A percentile compares a stretch with the other conserved stretches of the same genome.
phyloP scores from a whole-genome alignment of 2,113 vertebrate genomes.

The Eupsittula cactorum region DNA sequence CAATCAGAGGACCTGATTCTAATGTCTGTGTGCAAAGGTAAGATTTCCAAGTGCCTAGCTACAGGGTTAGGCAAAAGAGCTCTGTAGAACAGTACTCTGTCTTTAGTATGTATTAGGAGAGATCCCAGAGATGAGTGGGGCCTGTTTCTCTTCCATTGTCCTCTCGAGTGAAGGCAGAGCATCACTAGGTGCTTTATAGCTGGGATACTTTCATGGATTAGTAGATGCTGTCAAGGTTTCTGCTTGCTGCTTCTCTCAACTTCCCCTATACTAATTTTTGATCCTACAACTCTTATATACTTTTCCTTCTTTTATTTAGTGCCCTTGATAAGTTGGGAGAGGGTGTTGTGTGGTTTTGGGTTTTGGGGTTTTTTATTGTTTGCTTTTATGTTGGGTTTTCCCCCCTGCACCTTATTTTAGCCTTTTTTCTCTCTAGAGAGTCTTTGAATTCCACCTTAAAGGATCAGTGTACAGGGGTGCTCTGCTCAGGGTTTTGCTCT shows the following conservation, averaged over 20 bases:
- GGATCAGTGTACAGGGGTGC: not conserved
- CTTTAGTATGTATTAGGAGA: not conserved
- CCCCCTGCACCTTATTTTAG: not conserved
- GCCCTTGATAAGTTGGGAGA: not conserved
- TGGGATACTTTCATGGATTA: not conserved
- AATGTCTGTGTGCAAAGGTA: not conserved
- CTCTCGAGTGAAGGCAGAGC: not conserved
- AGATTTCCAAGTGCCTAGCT: not conserved
- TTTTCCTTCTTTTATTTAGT: not conserved
- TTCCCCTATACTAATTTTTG: not conserved
- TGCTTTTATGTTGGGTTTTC: not conserved
- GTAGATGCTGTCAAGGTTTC: not conserved
- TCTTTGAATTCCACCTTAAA: not conserved
- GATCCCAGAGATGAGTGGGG: fast-evolving
- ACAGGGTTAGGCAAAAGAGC: not conserved
- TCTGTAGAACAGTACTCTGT: not conserved
- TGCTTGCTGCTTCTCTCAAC: not conserved
- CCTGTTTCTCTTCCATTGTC: not conserved
- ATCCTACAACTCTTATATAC: not conserved
- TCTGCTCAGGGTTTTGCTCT: not conserved
- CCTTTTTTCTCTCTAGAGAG: not conserved
- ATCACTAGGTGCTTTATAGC: not conserved
- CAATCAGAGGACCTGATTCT: not conserved
- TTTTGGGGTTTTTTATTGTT: not conserved
- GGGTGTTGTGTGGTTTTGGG: not conserved